These are phyloP conservation scores for Lasaia peninsularis DNA, from an alignment of 1,140 invertebrate genomes.

Conservation along the genomic window DNA sequence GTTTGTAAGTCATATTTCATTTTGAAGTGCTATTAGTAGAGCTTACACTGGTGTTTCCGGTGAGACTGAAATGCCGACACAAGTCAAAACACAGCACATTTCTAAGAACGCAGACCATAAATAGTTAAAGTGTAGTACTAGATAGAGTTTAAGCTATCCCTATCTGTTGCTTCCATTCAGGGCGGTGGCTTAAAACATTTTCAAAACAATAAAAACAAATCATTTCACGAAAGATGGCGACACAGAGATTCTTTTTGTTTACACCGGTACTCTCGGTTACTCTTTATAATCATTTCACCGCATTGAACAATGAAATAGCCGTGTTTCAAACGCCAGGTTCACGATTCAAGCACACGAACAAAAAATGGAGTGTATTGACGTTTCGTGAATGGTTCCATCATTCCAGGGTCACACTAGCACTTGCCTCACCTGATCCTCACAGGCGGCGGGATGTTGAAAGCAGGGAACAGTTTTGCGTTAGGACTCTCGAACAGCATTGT, in stretches of 20 bases:
- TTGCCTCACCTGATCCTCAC: slow-evolving; percentile 67
- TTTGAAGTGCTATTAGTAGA: not conserved
- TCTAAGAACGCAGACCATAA: slow-evolving; percentile 6
- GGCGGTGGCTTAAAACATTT: not conserved
- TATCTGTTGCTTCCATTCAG: slow-evolving; percentile 10
- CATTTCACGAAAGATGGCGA: not conserved
- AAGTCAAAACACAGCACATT: slow-evolving; percentile 12
- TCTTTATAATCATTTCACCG: not conserved
- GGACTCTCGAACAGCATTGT: slow-evolving; percentile 72
- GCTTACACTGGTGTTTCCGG: slow-evolving; percentile 4
- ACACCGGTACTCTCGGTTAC: not conserved
- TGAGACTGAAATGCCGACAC: not conserved
- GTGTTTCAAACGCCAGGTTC: slow-evolving; percentile 1
- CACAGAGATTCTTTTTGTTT: slow-evolving; percentile 3
- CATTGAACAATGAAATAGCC: not conserved
- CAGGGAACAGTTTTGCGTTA: slow-evolving; percentile 72
- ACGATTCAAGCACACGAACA: slow-evolving; percentile 1
- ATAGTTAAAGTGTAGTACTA: not conserved
- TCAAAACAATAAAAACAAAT: slow-evolving; percentile 11
- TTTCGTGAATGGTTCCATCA: slow-evolving; percentile 41
- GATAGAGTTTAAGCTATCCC: not conserved
- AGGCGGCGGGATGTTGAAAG: slow-evolving; percentile 74
- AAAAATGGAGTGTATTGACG: slow-evolving; percentile 60
- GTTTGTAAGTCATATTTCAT: slow-evolving; percentile 10
- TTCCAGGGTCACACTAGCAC: slow-evolving; percentile 37